phyloP scores from a whole-genome alignment of 2,888 invertebrate species.

The Philereme transversata region DNA sequence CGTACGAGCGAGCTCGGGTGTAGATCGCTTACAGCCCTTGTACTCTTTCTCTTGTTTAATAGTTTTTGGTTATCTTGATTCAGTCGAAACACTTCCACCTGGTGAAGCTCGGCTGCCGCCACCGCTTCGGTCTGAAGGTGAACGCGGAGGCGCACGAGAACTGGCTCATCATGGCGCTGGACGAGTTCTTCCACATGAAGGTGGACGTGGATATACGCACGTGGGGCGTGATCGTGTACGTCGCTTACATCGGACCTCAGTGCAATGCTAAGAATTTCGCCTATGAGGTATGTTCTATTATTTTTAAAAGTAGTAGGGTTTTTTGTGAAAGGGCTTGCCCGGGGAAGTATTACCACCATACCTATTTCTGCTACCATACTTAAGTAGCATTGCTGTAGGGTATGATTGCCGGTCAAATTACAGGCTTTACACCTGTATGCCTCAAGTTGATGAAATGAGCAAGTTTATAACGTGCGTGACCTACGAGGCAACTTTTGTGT shows the following conservation, averaged over 20 bases:
- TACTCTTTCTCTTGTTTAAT: too few species aligned
- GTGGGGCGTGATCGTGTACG: slow-evolving; percentile 66
- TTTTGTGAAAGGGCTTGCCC: too few species aligned
- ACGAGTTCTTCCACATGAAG: slow-evolving; percentile 67
- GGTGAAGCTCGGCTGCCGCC: slow-evolving; percentile 58
- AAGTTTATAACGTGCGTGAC: too few species aligned
- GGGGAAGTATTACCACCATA: too few species aligned
- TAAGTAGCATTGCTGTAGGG: background rate
- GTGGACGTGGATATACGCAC: slow-evolving; percentile 66
- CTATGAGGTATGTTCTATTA: slow-evolving; percentile 57
- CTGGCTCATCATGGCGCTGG: slow-evolving; percentile 64
- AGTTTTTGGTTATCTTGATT: too few species aligned
- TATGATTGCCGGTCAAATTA: too few species aligned
- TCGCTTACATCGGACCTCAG: slow-evolving; percentile 74
- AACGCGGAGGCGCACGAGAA: slow-evolving; percentile 65
- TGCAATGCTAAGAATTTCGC: slow-evolving; percentile 60
- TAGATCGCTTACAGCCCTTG: too few species aligned
- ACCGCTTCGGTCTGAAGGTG: slow-evolving; percentile 65
- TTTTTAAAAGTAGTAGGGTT: too few species aligned
- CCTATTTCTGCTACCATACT: background rate
- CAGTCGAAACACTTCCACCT: slow-evolving; percentile 65
- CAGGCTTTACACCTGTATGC: too few species aligned
- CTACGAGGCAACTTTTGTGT: too few species aligned
- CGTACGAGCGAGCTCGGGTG: too few species aligned
- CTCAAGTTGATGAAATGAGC: too few species aligned